Evolutionary conservation across 1,140 invertebrate species (phyloP).

Genomic region (Paracyclopina nana): DNA sequence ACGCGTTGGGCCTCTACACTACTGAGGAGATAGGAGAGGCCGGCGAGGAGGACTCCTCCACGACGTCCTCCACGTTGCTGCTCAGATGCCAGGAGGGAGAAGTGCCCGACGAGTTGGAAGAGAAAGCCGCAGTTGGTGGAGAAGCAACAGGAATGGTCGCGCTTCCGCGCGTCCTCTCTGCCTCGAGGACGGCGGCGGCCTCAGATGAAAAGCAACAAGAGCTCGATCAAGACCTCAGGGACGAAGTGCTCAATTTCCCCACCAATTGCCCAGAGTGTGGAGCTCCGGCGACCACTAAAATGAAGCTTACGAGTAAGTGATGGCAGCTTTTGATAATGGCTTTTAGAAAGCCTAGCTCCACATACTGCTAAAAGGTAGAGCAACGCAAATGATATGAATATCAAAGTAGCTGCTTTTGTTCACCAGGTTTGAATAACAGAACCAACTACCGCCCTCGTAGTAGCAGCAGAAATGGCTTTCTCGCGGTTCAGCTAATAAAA

Average conservation of each 20-base stretch:
- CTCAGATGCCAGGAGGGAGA: conserved; percentile 17
- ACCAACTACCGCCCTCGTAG: no score
- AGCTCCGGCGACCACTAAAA: conserved; percentile 64
- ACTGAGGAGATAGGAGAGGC: conserved; percentile 15
- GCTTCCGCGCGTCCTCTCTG: no score
- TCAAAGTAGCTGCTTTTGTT: no score
- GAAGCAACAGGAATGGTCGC: conserved; percentile 22
- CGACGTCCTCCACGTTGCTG: no score
- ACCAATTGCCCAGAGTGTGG: conserved; percentile 77
- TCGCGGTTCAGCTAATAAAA: no score
- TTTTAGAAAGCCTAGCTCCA: no score
- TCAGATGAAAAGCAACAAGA: conserved; percentile 31
- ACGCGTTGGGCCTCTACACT: conserved; percentile 46
- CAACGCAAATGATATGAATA: no score
- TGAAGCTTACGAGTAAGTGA: conserved; percentile 81
- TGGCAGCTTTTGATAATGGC: no score
- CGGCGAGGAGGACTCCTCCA: not conserved
- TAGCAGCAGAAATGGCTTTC: no score
- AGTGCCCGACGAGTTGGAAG: conserved; percentile 20
- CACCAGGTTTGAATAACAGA: no score
- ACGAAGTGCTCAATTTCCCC: conserved; percentile 62
- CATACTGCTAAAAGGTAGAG: no score
- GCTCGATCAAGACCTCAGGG: conserved; percentile 37
- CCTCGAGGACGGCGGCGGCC: no score
- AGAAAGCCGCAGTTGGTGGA: conserved; percentile 21